These are phyloP conservation scores for Ceyx erithaca DNA, from an alignment of 2,797 vertebrate genomes.

Conservation along the genomic window DNA sequence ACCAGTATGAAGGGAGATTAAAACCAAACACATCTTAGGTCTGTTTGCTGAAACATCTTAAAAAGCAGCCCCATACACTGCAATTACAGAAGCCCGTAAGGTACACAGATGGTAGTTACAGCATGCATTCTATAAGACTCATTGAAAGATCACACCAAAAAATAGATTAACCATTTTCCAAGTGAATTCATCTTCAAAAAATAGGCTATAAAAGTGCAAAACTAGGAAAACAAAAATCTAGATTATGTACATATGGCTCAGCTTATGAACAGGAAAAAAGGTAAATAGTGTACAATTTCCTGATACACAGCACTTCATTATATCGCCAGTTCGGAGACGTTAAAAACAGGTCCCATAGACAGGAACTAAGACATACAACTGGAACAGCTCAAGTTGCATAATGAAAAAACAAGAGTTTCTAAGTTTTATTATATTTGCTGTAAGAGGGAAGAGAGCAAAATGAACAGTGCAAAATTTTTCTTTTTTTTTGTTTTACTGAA, in stretches of 20 bases:
- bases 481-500: slow-evolving; percentile 72
- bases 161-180: slow-evolving; percentile 79
- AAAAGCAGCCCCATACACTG: slow-evolving; percentile 45
- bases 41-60: slow-evolving; percentile 18
- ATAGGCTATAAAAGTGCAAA: slow-evolving; percentile 87
- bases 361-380: slow-evolving; percentile 66
- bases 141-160: slow-evolving; percentile 67
- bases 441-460: slow-evolving; percentile 54
- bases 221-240: slow-evolving; percentile 81
- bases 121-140: slow-evolving; percentile 60
- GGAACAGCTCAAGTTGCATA: slow-evolving; percentile 69
- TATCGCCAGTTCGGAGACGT: slow-evolving; percentile 65
- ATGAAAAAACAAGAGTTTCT: slow-evolving; percentile 53
- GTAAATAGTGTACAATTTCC: slow-evolving; percentile 75
- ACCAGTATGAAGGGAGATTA: slow-evolving; percentile 62
- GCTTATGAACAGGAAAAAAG: slow-evolving; percentile 80
- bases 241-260: slow-evolving; percentile 85
- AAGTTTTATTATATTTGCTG: slow-evolving; percentile 54
- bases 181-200: slow-evolving; percentile 83
- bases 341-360: slow-evolving; percentile 45
- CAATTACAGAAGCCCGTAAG: slow-evolving; percentile 3
- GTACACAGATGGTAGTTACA: slow-evolving; percentile 33
- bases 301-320: slow-evolving; percentile 77
- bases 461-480: slow-evolving; percentile 78
- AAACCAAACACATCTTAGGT: slow-evolving; percentile 43